Percentiles rank a stretch among this genome's conserved stretches.
These are phyloP conservation scores for Hydropsyche betteni DNA, from an alignment of 2,888 invertebrate species.

Conservation along the genomic window DNA sequence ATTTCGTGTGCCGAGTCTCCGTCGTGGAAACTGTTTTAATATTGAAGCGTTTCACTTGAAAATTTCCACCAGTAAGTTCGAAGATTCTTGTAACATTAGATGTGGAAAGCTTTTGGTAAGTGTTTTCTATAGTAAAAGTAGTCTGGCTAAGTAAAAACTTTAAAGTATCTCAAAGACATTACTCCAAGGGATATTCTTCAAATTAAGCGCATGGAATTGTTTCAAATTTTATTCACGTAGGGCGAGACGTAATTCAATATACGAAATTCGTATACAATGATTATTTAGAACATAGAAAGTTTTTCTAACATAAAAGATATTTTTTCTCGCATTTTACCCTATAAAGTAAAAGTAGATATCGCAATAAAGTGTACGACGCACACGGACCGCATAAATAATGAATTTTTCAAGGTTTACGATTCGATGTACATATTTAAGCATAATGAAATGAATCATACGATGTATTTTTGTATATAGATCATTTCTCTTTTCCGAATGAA, in stretches of 20 bases:
- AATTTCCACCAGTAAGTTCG: neutral
- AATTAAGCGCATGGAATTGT: too few relatives aligned
- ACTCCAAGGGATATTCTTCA: too few relatives aligned
- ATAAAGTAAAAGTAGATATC: slow-evolving; percentile 21
- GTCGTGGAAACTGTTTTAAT: neutral
- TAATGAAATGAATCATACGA: neutral
- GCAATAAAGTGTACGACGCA: slow-evolving; percentile 2
- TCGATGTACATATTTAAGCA: slow-evolving; percentile 10
- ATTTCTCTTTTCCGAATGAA: too few relatives aligned
- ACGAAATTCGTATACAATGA: too few relatives aligned
- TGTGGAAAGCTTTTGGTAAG: slow-evolving; percentile 7
- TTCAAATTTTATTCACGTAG: too few relatives aligned
- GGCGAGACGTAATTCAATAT: too few relatives aligned
- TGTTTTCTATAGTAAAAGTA: neutral
- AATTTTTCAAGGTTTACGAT: slow-evolving; percentile 27
- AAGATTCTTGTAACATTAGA: slow-evolving; percentile 21
- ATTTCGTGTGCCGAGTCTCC: neutral
- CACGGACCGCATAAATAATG: slow-evolving; percentile 26
- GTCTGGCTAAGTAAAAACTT: slow-evolving; percentile 6
- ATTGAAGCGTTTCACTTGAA: neutral
- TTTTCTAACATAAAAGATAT: neutral
- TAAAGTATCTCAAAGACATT: slow-evolving; percentile 1
- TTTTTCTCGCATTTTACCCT: neutral
- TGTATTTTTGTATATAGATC: too few relatives aligned
- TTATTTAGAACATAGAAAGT: neutral